These are phyloP conservation scores for Coregonus suidteri DNA, from an alignment of 2,797 vertebrate genomes.

Conservation along the genomic window DNA sequence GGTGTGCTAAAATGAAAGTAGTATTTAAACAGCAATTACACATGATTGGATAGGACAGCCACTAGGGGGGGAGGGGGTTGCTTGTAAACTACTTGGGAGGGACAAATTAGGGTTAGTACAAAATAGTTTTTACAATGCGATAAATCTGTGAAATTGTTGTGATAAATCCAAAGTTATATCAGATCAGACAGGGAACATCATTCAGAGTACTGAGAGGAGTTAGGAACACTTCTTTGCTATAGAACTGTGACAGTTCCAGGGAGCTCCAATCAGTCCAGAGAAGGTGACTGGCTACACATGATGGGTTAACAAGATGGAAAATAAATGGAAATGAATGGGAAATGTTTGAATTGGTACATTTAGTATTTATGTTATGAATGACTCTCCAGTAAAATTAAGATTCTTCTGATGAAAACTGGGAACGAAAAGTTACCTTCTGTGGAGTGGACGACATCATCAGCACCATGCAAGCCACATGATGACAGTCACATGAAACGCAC, in stretches of 20 bases:
- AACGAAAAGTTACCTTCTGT: conserved; percentile 92
- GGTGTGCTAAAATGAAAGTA: conserved; percentile 9
- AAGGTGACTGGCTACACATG: conserved; percentile 48
- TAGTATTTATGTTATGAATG: conserved; percentile 39
- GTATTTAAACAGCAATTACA: conserved; percentile 43
- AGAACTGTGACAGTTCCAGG: conserved; percentile 51
- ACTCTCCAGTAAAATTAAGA: conserved; percentile 44
- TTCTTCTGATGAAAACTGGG: conserved; percentile 66
- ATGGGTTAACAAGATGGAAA: conserved; percentile 45
- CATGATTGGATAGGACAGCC: conserved; percentile 15
- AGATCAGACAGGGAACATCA: conserved; percentile 25
- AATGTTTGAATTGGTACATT: background rate
- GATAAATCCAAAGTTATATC: background rate
- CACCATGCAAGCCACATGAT: conserved; percentile 97
- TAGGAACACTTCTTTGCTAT: conserved; percentile 31
- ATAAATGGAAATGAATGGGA: background rate
- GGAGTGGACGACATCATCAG: conserved; percentile 88
- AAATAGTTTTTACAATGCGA: background rate
- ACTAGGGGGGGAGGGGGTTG: conserved; percentile 4
- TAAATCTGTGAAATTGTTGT: background rate
- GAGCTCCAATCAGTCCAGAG: conserved; percentile 53
- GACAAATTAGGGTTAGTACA: background rate
- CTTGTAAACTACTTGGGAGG: conserved; percentile 2
- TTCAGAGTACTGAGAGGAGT: background rate
- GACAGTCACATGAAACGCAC: conserved; percentile 94